Evolutionary conservation across 2,888 invertebrate genomes (phyloP).

Genomic region (Melieria crassipennis): DNA sequence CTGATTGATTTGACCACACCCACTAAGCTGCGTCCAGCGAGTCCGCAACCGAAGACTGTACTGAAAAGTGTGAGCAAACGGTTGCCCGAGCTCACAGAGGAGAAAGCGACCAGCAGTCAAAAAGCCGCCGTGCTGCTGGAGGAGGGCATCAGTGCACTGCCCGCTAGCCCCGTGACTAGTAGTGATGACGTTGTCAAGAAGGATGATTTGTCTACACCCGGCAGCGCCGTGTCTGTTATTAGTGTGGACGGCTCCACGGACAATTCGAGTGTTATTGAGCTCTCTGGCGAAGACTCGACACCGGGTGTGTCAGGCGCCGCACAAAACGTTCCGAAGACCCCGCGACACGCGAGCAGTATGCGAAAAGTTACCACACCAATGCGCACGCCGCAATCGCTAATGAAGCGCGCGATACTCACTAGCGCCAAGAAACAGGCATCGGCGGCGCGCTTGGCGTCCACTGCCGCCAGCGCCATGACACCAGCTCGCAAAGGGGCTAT

Average conservation of each 20-base stretch:
- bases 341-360: not conserved
- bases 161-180: not conserved
- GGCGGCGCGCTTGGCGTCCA: not conserved
- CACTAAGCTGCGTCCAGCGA: constrained; percentile 41
- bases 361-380: constrained; percentile 45
- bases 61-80: constrained; percentile 25
- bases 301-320: constrained; percentile 21
- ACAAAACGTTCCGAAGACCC: constrained; percentile 33
- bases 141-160: not conserved
- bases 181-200: constrained; percentile 8
- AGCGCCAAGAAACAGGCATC: constrained; percentile 56
- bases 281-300: constrained; percentile 44
- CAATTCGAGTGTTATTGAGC: constrained; percentile 53
- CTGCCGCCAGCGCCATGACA: not conserved
- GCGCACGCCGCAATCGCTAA: constrained; percentile 57
- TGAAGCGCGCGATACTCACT: constrained; percentile 58
- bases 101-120: constrained; percentile 24
- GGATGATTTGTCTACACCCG: constrained; percentile 37
- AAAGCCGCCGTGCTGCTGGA: constrained; percentile 16
- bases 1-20: constrained; percentile 62
- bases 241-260: constrained; percentile 50
- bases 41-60: constrained; percentile 32
- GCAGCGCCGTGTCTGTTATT: constrained; percentile 46
- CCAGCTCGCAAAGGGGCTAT: not conserved
- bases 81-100: constrained; percentile 19